Conservation (phyloP, 2,797 vertebrate genomes). For the Pseudopleuronectes americanus region DNA sequence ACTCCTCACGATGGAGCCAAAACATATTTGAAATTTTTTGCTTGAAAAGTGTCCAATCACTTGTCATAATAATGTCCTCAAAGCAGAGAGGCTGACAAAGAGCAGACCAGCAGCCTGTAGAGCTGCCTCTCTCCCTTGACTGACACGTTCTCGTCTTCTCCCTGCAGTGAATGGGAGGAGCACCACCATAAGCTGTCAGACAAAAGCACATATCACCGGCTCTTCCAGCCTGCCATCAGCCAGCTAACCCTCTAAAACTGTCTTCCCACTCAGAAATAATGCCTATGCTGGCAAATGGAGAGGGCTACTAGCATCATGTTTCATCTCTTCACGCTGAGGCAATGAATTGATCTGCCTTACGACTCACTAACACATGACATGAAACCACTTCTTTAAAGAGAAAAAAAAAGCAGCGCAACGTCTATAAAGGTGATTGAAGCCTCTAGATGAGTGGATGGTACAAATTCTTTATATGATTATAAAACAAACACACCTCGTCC, state of each 20-base stretch:
- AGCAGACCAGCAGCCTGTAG: slow-evolving; percentile 39
- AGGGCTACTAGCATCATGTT: slow-evolving; percentile 64
- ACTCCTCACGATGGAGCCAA: no score
- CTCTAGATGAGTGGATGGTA: slow-evolving; percentile 37
- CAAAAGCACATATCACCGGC: slow-evolving; percentile 71
- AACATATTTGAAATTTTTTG: background rate
- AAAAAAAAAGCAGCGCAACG: slow-evolving; percentile 10
- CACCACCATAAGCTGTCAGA: slow-evolving; percentile 62
- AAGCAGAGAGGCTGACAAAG: slow-evolving; percentile 32
- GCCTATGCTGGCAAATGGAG: slow-evolving; percentile 68
- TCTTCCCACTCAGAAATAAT: slow-evolving; percentile 75
- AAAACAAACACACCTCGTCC: slow-evolving; percentile 48
- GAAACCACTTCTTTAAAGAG: slow-evolving; percentile 45
- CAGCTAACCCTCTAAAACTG: slow-evolving; percentile 74
- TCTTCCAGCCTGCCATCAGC: slow-evolving; percentile 65
- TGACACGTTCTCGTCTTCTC: slow-evolving; percentile 32
- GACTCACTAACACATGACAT: slow-evolving; percentile 61
- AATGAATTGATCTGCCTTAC: slow-evolving; percentile 60
- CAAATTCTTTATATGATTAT: slow-evolving; percentile 51
- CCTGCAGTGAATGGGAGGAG: slow-evolving; percentile 55
- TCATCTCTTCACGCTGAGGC: slow-evolving; percentile 64
- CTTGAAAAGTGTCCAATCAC: background rate
- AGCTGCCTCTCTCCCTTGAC: slow-evolving; percentile 15
- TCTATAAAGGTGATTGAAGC: slow-evolving; percentile 71
- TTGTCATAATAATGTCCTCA: slow-evolving; percentile 14